Evolutionary conservation across 1,140 invertebrate genomes (phyloP).

Genomic region (Drosophila orosa): DNA sequence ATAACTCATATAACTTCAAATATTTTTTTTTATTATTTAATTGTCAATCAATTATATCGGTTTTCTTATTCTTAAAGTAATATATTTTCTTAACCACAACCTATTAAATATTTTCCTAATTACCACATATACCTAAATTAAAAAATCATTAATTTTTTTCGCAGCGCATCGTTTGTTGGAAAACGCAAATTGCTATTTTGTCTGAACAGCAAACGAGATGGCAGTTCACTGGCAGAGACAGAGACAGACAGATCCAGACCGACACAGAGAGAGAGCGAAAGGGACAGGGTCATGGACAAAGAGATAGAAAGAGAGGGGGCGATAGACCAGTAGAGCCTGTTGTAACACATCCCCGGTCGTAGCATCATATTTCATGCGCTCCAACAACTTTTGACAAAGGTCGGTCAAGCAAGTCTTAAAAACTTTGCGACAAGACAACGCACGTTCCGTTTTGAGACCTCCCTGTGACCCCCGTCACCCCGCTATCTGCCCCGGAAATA

Average conservation of each 20-base stretch:
- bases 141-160: neutral
- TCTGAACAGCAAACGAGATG: slow-evolving; percentile 57
- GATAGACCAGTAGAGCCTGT: slow-evolving; percentile 33
- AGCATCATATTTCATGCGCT: slow-evolving; percentile 82
- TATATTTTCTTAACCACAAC: neutral
- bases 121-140: too few relatives aligned
- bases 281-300: neutral
- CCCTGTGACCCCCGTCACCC: neutral
- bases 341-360: slow-evolving; percentile 75
- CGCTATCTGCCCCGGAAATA: slow-evolving; percentile 3
- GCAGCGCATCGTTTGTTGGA: slow-evolving; percentile 60
- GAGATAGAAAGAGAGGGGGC: neutral
- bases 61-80: too few relatives aligned
- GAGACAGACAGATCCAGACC: neutral
- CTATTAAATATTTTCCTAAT: neutral
- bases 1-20: neutral
- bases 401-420: slow-evolving; percentile 82
- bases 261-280: neutral
- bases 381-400: slow-evolving; percentile 81
- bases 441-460: slow-evolving; percentile 60
- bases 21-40: too few relatives aligned
- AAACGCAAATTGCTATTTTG: slow-evolving; percentile 81
- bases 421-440: slow-evolving; percentile 82
- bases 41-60: too few relatives aligned
- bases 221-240: slow-evolving; percentile 35